These are phyloP conservation scores for Baccha elongata DNA, from an alignment of 2,888 invertebrate species.

Conservation along the genomic window DNA sequence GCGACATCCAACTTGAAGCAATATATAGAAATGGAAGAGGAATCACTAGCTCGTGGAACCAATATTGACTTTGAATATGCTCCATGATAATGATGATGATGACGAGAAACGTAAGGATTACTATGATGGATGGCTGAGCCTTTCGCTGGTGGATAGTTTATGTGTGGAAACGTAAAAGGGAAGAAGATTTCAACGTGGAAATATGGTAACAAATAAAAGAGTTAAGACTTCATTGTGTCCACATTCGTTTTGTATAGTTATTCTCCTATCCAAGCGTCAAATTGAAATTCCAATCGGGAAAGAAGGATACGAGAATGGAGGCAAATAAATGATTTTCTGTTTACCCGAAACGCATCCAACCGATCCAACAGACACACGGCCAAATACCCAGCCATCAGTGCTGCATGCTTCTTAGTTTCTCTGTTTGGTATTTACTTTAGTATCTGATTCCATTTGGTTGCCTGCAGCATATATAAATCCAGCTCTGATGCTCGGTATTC, in stretches of 20 bases:
- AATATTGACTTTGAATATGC: constrained; percentile 73
- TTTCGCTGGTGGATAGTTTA: constrained; percentile 33
- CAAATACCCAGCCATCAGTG: not conserved
- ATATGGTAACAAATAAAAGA: constrained; percentile 38
- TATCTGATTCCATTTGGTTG: constrained; percentile 60
- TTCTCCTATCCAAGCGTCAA: constrained; percentile 47
- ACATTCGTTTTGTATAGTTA: not conserved
- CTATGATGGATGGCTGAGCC: constrained; percentile 62
- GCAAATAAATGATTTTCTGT: constrained; percentile 63
- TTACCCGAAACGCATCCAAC: constrained; percentile 60
- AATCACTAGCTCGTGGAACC: constrained; percentile 42
- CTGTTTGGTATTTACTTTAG: constrained; percentile 57
- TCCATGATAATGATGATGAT: constrained; percentile 63
- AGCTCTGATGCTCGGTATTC: not conserved
- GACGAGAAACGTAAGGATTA: constrained; percentile 64
- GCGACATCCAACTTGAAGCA: not conserved
- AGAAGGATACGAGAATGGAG: constrained; percentile 38
- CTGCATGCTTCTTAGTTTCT: constrained; percentile 23
- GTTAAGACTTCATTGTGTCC: constrained; percentile 37
- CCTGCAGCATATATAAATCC: constrained; percentile 52
- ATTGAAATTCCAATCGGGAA: constrained; percentile 59
- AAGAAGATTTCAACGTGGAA: constrained; percentile 4
- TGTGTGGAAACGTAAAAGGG: not conserved
- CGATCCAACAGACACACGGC: constrained; percentile 21
- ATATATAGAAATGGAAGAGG: not conserved